Evolutionary conservation across 2,888 invertebrate species (phyloP), one percentile per base, ranked within the genome.

Genomic region (Julus scanicus): DNA sequence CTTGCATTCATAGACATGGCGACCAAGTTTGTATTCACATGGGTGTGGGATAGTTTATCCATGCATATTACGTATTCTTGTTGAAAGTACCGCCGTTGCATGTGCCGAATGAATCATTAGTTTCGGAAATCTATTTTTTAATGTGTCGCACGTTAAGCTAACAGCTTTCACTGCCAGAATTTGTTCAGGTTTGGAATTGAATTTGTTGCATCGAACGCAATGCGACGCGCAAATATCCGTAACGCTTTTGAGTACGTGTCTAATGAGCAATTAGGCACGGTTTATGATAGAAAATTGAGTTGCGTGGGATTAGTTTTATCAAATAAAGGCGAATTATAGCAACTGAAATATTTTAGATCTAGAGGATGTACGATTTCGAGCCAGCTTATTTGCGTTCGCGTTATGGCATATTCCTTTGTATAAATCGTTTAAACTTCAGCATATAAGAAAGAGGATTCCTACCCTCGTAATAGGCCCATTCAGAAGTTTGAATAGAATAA

Each of bases 241-340:
- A 71, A 71, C 29, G 71, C 71, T 71, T 71, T 71, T 71, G 71
- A 71, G 71, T n/a, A 71, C 71, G 71, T 71, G 71, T 71, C 71
- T 71, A 71, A 71, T 29, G 71, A 71, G 71, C 71, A 71, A 71
- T 71, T 71, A 71, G 29, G 29, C 71, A 29, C 71, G 71, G 71
- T 71, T 71, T 71, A 71, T 71, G 71, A 9, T n/a, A 29, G 29
- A 20, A 29, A 29, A 71, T 71, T 71, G 20, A 71, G 71, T 71
- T 71, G 71, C 9, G 71, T 17, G 71, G 71, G 71, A 71, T 71
- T 71, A 71, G 8, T 71, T 71, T 71, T 29, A 71, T 71, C 71
- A 71, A 71, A 71, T 71, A 29, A 71, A 71, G 20, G 71, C 71
- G 71, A 71, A 29, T 29, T 71, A 71, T 71, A 5, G 29, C n/a